Evolutionary conservation across 1,140 invertebrate species (phyloP).

Genomic region (Ips nitidus): DNA sequence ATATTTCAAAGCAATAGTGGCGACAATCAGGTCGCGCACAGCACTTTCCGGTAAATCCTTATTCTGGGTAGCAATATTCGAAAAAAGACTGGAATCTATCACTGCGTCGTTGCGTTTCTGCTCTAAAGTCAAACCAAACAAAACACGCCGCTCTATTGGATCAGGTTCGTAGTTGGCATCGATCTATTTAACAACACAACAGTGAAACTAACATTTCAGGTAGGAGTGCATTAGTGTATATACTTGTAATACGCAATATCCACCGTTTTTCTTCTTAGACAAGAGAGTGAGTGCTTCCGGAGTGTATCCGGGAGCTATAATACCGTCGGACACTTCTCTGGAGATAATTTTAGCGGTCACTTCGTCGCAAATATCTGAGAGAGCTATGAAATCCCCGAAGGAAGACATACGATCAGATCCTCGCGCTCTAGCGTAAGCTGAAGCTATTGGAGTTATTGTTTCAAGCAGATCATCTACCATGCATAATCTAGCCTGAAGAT

Average conservation of each 20-base stretch:
- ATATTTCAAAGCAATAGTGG: constrained; percentile 95
- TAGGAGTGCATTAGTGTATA: not conserved
- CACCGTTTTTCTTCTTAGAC: constrained; percentile 93
- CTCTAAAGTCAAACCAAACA: constrained; percentile 91
- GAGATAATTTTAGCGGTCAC: constrained; percentile 78
- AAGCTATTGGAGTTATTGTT: constrained; percentile 82
- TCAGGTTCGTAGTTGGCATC: constrained; percentile 84
- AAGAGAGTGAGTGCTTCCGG: constrained; percentile 84
- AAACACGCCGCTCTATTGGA: constrained; percentile 77
- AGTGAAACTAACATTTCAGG: constrained; percentile 8
- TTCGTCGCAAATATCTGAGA: constrained; percentile 90
- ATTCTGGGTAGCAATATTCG: constrained; percentile 79
- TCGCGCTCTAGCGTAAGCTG: constrained; percentile 92
- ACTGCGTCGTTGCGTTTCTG: constrained; percentile 89
- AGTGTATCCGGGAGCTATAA: constrained; percentile 91
- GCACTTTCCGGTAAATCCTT: constrained; percentile 72
- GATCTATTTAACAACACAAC: constrained; percentile 63
- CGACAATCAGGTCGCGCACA: constrained; percentile 89
- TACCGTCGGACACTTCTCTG: constrained; percentile 91
- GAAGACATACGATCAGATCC: constrained; percentile 99
- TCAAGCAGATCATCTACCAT: constrained; percentile 87
- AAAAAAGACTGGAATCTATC: constrained; percentile 79
- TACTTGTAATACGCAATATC: constrained; percentile 84
- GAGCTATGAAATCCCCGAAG: constrained; percentile 95
- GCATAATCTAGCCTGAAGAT: constrained; percentile 77